Percentiles rank a stretch among this genome's conserved stretches.
phyloP scores from a whole-genome alignment of 2,113 vertebrate genomes.

The Hypomesus transpacificus region DNA sequence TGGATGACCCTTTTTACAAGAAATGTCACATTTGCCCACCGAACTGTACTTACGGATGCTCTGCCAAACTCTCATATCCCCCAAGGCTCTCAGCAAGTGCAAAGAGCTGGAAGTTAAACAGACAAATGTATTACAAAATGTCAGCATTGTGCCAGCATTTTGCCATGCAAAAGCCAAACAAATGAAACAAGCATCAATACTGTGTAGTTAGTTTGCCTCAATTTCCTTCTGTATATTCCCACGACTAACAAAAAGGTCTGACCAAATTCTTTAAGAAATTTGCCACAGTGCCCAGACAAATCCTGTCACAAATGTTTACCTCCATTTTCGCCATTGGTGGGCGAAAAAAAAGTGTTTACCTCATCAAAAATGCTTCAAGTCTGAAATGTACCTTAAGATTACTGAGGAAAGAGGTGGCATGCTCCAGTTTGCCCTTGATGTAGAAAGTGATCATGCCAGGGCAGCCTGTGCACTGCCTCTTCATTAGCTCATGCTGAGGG shows the following conservation, averaged over 20 bases:
- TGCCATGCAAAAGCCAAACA: background rate
- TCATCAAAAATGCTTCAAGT: background rate
- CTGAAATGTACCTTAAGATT: conserved; percentile 80
- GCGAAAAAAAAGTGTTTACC: too few relatives aligned
- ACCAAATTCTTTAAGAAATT: too few relatives aligned
- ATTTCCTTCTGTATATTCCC: too few relatives aligned
- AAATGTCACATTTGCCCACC: too few relatives aligned
- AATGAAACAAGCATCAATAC: background rate
- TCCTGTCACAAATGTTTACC: too few relatives aligned
- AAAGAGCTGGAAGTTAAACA: conserved; percentile 75
- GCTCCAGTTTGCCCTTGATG: conserved; percentile 80
- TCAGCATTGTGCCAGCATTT: background rate
- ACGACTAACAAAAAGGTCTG: too few relatives aligned
- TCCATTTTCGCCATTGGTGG: background rate
- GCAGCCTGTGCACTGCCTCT: conserved; percentile 83
- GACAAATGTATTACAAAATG: background rate
- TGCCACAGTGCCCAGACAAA: too few relatives aligned
- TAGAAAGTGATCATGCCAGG: conserved; percentile 88
- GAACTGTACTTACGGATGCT: conserved; percentile 86
- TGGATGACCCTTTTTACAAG: too few relatives aligned
- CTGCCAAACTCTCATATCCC: conserved; percentile 91
- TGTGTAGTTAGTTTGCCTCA: too few relatives aligned
- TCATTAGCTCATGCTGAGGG: conserved; percentile 80
- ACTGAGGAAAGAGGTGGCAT: conserved; percentile 79
- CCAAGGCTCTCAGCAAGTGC: conserved; percentile 89